phyloP scores from a whole-genome alignment of 2,113 vertebrate genomes.

The Arothron firmamentum region DNA sequence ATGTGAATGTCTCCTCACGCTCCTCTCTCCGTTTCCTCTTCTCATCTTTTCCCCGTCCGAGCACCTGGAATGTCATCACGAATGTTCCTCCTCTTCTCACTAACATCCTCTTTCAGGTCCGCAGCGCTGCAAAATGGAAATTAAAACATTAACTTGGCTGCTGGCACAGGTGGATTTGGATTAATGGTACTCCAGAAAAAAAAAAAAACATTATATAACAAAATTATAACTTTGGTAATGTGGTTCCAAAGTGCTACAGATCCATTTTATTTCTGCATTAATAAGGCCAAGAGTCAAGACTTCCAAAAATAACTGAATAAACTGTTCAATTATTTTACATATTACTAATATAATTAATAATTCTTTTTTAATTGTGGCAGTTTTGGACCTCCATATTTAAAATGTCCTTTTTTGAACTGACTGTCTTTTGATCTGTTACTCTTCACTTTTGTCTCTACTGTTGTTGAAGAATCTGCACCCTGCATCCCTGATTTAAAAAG shows the following conservation, averaged over 20 bases:
- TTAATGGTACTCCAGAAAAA: too few relatives aligned
- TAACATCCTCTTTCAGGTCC: slow-evolving; percentile 33
- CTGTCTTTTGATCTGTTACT: not conserved
- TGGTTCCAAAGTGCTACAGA: not conserved
- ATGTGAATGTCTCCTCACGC: slow-evolving; percentile 22
- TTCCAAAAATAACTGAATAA: not conserved
- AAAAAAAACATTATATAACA: too few relatives aligned
- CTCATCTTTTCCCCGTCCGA: not conserved
- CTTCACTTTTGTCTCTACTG: not conserved
- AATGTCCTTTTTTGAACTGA: too few relatives aligned
- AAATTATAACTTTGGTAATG: not conserved
- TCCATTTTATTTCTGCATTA: not conserved
- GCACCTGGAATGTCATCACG: not conserved
- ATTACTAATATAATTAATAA: not conserved
- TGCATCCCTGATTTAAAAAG: slow-evolving; percentile 2
- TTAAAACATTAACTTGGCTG: not conserved
- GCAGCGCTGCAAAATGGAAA: not conserved
- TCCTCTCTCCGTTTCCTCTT: slow-evolving; percentile 3
- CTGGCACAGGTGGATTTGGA: not conserved
- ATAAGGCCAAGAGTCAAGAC: not conserved
- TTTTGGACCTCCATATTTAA: too few relatives aligned
- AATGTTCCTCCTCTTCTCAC: slow-evolving; percentile 6
- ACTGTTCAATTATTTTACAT: too few relatives aligned
- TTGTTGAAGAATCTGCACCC: not conserved
- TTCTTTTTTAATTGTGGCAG: not conserved